phyloP scores from a whole-genome alignment of 2,888 invertebrate species.

The Sipunculus nudus region DNA sequence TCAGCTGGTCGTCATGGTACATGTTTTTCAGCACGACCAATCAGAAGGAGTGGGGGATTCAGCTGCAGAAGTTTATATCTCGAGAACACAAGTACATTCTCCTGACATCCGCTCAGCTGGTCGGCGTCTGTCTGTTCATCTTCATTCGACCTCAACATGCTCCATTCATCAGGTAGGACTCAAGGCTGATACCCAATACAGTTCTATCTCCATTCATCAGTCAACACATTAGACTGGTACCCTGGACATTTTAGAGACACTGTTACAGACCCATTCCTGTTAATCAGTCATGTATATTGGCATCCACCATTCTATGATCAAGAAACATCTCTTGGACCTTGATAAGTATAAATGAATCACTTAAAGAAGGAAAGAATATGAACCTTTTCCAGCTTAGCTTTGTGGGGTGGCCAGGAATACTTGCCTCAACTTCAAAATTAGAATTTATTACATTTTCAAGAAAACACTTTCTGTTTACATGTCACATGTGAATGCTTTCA shows the following conservation, averaged over 20 bases:
- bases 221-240: too few relatives aligned
- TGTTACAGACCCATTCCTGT: too few relatives aligned
- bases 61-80: conserved; percentile 89
- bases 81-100: conserved; percentile 88
- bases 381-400: too few relatives aligned
- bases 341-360: neutral
- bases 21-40: conserved; percentile 79
- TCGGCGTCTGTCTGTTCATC: conserved; percentile 96
- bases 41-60: conserved; percentile 94
- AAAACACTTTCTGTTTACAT: too few relatives aligned
- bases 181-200: neutral
- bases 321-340: neutral
- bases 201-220: conserved; percentile 10
- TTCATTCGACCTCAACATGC: conserved; percentile 91
- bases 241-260: too few relatives aligned
- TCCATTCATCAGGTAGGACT: conserved; percentile 75
- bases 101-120: conserved; percentile 92
- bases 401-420: too few relatives aligned
- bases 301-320: too few relatives aligned
- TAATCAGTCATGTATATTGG: too few relatives aligned
- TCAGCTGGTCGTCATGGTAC: neutral
- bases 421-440: too few relatives aligned
- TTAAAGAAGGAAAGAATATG: neutral
- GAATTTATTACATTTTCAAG: too few relatives aligned
- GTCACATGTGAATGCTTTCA: too few relatives aligned